Percentiles rank a stretch among this genome's conserved stretches.
phyloP scores from a whole-genome alignment of 1,140 invertebrate species.

The Oncopodura yosiiana region DNA sequence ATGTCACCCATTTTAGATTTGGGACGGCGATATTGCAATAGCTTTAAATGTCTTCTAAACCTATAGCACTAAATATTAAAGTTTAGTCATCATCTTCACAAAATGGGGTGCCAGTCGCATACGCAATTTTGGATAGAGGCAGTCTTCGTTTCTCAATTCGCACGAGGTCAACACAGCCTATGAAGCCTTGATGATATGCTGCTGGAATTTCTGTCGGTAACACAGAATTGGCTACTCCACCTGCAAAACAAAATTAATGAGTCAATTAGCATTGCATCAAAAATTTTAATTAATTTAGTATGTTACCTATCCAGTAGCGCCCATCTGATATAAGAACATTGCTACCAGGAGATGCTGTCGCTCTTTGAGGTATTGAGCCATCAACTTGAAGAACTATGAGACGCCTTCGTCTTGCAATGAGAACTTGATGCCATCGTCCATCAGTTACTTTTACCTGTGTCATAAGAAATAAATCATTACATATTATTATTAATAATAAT shows the following conservation, averaged over 20 bases:
- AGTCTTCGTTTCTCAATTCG: conserved; percentile 46
- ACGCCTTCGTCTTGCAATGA: conserved; percentile 54
- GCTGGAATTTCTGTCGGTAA: conserved; percentile 49
- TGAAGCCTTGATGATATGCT: conserved; percentile 50
- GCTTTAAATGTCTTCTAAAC: too few relatives aligned
- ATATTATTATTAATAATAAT: conserved; percentile 1
- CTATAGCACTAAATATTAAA: too few relatives aligned
- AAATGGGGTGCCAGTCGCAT: conserved; percentile 26
- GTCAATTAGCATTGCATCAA: too few relatives aligned
- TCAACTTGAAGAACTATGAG: conserved; percentile 60
- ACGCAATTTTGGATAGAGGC: conserved; percentile 34
- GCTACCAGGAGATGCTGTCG: conserved; percentile 52
- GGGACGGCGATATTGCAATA: too few relatives aligned
- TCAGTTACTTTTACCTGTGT: conserved; percentile 49
- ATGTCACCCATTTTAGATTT: too few relatives aligned
- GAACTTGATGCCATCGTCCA: conserved; percentile 61
- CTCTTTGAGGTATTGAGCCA: conserved; percentile 50
- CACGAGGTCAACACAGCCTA: conserved; percentile 53
- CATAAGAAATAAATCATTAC: neutral
- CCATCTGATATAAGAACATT: conserved; percentile 62
- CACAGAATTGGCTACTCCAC: conserved; percentile 38
- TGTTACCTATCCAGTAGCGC: conserved; percentile 61
- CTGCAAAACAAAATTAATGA: conserved; percentile 1
- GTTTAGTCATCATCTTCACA: conserved; percentile 33
- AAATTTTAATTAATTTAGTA: neutral